phyloP scores from a whole-genome alignment of 2,797 vertebrate species.

The Vespertilio murinus region DNA sequence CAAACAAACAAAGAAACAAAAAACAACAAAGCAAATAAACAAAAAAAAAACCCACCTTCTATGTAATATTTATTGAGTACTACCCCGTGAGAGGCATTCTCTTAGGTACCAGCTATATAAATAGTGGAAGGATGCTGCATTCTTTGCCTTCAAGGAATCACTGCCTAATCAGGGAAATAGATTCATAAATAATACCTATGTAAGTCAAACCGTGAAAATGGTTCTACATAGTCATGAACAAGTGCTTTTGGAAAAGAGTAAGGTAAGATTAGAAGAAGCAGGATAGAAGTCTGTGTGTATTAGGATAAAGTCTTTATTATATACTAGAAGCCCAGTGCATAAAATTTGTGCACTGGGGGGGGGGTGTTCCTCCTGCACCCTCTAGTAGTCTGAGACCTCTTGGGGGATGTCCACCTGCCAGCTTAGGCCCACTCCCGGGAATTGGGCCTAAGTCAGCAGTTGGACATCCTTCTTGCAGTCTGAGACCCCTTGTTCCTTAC shows the following conservation, averaged over 20 bases:
- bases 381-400: too few relatives aligned
- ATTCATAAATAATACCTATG: neutral
- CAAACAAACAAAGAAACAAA: too few relatives aligned
- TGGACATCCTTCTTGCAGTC: too few relatives aligned
- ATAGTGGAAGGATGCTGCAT: neutral
- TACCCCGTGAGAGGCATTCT: neutral
- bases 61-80: neutral
- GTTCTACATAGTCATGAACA: neutral
- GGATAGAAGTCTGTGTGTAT: neutral
- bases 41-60: too few relatives aligned
- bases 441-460: too few relatives aligned
- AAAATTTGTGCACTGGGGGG: too few relatives aligned
- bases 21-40: too few relatives aligned
- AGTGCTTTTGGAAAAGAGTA: neutral
- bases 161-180: constrained; percentile 1
- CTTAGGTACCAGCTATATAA: constrained; percentile 5
- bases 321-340: too few relatives aligned
- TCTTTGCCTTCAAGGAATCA: neutral
- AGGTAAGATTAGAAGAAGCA: neutral
- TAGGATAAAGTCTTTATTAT: neutral
- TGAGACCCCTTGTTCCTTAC: too few relatives aligned
- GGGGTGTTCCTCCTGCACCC: too few relatives aligned
- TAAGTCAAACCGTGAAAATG: neutral
- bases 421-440: too few relatives aligned
- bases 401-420: too few relatives aligned